Conservation (phyloP, 2,113 vertebrate genomes). For the Passer montanus region DNA sequence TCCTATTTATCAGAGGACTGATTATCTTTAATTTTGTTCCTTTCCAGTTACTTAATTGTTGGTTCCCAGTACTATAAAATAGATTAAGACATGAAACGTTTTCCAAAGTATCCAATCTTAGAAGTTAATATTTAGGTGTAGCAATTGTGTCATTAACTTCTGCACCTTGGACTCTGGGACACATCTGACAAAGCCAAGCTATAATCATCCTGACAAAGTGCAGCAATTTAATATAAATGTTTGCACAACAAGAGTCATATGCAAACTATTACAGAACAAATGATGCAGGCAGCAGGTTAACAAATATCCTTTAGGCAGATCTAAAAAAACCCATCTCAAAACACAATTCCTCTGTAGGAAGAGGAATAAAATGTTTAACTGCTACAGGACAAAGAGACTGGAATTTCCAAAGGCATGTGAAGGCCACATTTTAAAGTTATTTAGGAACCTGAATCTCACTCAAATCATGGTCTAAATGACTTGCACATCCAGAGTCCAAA, state of each 20-base stretch:
- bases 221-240: not conserved
- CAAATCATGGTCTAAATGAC: not conserved
- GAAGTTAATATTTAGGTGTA: not conserved
- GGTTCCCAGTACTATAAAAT: not conserved
- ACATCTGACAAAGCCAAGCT: not conserved
- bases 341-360: not conserved
- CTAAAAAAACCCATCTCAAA: not conserved
- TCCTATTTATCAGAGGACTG: not conserved
- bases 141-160: not conserved
- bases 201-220: not conserved
- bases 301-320: not conserved
- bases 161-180: not conserved
- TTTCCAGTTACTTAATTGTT: not conserved
- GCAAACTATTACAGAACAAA: not conserved
- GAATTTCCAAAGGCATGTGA: not conserved
- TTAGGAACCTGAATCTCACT: not conserved
- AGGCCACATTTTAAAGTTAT: not conserved
- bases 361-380: not conserved
- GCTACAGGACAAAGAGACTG: not conserved
- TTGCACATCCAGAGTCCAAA: not conserved
- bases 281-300: not conserved
- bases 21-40: slow-evolving; percentile 27
- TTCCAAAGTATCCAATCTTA: not conserved
- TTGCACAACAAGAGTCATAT: not conserved
- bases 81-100: not conserved